phyloP scores from a whole-genome alignment of 2,797 vertebrate species.

The Stomatorhinus walkeri region DNA sequence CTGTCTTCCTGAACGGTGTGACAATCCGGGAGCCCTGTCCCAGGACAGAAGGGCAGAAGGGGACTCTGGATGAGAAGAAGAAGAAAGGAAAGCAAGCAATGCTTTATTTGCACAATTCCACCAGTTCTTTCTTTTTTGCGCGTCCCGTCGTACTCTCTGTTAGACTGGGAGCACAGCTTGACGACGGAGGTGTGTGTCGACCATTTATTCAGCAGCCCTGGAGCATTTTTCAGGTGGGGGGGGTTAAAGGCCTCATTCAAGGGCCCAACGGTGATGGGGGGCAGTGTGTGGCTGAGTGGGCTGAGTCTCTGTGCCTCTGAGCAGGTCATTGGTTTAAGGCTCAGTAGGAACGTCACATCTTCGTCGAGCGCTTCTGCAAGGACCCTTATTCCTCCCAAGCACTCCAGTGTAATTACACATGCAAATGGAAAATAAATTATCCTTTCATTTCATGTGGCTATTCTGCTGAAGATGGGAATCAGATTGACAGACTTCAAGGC shows the following conservation, averaged over 20 bases:
- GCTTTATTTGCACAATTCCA: background rate
- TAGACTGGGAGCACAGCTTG: background rate
- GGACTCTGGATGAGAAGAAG: background rate
- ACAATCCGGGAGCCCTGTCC: background rate
- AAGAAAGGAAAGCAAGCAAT: background rate
- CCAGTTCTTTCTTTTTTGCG: background rate
- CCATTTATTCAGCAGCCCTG: background rate
- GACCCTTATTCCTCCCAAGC: background rate
- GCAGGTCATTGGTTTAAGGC: background rate
- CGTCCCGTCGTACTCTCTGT: background rate
- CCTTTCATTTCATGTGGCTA: background rate
- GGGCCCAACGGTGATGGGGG: background rate
- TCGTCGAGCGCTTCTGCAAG: background rate
- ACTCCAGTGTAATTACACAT: background rate
- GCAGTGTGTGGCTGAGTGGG: background rate
- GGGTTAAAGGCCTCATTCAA: background rate
- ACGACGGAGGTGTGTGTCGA: background rate
- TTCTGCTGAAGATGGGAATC: background rate
- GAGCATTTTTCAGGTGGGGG: background rate
- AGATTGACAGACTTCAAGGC: background rate
- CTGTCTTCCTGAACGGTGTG: background rate
- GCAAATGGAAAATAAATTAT: background rate
- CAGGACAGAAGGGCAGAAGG: background rate
- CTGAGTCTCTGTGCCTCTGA: background rate
- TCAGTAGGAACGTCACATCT: background rate